Base-by-base conservation (phyloP, 2,888 invertebrate genomes). In the Mimas tiliae region DNA sequence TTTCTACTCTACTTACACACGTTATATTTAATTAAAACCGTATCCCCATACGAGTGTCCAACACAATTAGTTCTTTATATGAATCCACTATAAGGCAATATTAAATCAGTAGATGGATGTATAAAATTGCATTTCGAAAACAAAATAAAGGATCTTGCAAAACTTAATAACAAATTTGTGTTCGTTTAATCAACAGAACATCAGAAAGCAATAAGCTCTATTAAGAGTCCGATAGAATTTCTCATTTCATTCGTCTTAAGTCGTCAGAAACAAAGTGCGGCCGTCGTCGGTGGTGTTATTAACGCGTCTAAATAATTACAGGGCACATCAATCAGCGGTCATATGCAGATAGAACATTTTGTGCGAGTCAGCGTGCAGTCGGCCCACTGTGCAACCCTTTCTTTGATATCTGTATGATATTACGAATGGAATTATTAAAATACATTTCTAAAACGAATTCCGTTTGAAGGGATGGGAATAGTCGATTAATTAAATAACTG, bases 231-330 rank as follows among this genome's bases (percentile, higher is more conserved):
- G 88, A 91, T 91, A 93, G 91, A 89, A 88, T 89, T 91, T 91
- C 93, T 92, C 91, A 88, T 93, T 92, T 91, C 88, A 90, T 92
- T 93, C 88, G 92, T 92, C 93, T 93, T 90, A 86, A 91, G 89
- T 91, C 92, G 88, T 91, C 92, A 90, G 85, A 91, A 91, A 91
- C 91, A 90, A 89, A 93, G 92, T 92, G 91, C 89, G 86, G 87
- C 88, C 87, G 85, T 90, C 89, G 82, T 86, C 90, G 83, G 88
- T 87, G 89, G 91, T 94, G 89, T 94, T 94, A 94, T 94, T 94
- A 94, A 89, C 90, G 90, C 90, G 94, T 94, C 94, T 86, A 88
- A 88, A 93, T 94, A 94, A 94, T 94, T 94, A 94, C 90, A 93
- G 91, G 87, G 90, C 85, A 90, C 94, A 94, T 94, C 94, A 94